Conservation (phyloP, 2,113 vertebrate genomes). For the Macquaria australasica region DNA sequence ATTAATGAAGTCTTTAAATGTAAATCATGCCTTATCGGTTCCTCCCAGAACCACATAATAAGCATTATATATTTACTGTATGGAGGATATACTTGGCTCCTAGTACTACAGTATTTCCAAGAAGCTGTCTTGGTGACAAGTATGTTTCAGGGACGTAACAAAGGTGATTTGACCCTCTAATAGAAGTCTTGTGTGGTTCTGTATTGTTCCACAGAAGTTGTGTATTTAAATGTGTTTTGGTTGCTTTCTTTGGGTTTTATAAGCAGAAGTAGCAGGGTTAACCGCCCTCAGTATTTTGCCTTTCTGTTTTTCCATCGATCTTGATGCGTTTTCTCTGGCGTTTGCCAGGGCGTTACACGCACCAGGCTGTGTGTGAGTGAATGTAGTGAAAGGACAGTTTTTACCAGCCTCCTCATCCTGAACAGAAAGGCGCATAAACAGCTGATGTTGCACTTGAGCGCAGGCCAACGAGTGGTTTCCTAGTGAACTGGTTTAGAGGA, state of each 20-base stretch:
- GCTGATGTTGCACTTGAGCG: conserved; percentile 64
- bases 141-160: conserved; percentile 67
- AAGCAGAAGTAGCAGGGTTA: conserved; percentile 51
- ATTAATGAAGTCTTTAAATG: conserved; percentile 69
- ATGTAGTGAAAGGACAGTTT: conserved; percentile 59
- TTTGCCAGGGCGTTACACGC: conserved; percentile 36
- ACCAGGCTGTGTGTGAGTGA: conserved; percentile 49
- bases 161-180: conserved; percentile 25
- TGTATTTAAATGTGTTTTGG: conserved; percentile 57
- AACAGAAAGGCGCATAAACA: conserved; percentile 48
- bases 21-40: conserved; percentile 75
- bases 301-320: conserved; percentile 31
- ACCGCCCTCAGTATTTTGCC: conserved; percentile 57
- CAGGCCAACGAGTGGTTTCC: conserved; percentile 45
- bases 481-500: conserved; percentile 31
- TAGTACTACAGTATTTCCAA: conserved; percentile 64
- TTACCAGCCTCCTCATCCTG: conserved; percentile 29
- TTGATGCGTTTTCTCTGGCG: conserved; percentile 14
- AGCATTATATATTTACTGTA: conserved; percentile 66
- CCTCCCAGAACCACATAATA: conserved; percentile 53
- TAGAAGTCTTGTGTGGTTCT: conserved; percentile 21
- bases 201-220: conserved; percentile 12
- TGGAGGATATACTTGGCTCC: conserved; percentile 36
- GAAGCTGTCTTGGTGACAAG: conserved; percentile 52
- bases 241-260: conserved; percentile 41